Base-by-base conservation (phyloP, 2,113 vertebrate species). In the Anolis carolinensis region DNA sequence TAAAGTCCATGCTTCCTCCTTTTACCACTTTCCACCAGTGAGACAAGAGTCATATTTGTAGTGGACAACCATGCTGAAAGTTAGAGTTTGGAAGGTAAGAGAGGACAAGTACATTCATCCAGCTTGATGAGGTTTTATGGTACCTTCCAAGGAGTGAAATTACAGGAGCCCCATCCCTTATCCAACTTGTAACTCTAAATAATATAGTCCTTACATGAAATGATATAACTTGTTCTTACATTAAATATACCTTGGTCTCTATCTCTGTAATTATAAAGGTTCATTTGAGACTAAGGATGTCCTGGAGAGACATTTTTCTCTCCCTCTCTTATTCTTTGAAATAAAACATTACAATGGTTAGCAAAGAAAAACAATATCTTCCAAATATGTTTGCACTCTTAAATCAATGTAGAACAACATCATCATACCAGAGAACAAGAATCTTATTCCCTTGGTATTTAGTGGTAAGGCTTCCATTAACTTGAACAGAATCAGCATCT, bases 381-480 rank as follows among this genome's bases (percentile, higher is more conserved):
- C 23, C 36, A 32, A 23, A 44, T 3, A 80, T 48, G 52, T 71
- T 82, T 82, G 30, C 48, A 27, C 11, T 82, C 30, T 13, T 25
- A 71, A 14, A 36, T 63, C 27, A 74, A 63, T 74, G 0, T 62
- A 81, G 67, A 79, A 6, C 36, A 85, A n/a, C 25, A 87, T 0
- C 2, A 7, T 14, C 68, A 89, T 1, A 16, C 18, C 77, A 85
- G 65, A 86, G 50, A 65, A 9, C 0, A 83, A 76, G 13, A 75
- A 59, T 34, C 48, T 7, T 86, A 44, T 27, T 48, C 25, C n/a
- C 63, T 74, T 68, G 80, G 70, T 67, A 77, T 76, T 18, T 81
- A 89, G 20, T 30, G 81, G 36, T 82, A 50, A 77, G 88, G 32
- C 36, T 79, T 76, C 78, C 78, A 71, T 63, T 70, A 70, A 36